These are phyloP conservation scores for Parotocinclus haroldoi DNA, from an alignment of 2,797 vertebrate genomes.

Conservation along the genomic window DNA sequence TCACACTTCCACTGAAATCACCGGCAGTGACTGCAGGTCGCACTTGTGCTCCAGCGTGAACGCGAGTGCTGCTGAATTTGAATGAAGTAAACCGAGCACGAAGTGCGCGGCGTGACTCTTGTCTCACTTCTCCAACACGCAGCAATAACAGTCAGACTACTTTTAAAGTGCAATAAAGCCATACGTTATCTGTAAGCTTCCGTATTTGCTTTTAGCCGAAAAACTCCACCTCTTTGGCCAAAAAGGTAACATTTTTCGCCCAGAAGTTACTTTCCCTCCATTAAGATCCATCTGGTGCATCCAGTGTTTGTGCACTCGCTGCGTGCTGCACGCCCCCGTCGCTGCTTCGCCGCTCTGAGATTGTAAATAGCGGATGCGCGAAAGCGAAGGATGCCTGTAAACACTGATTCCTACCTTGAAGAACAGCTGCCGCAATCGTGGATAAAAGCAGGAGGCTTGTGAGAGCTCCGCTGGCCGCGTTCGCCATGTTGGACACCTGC, in stretches of 20 bases:
- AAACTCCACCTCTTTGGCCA: neutral
- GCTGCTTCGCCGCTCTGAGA: slow-evolving; percentile 12
- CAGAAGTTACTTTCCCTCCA: neutral
- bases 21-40: neutral
- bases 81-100: slow-evolving; percentile 8
- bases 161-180: neutral
- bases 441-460: slow-evolving; percentile 81
- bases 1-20: too few species aligned
- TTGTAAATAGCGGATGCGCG: slow-evolving; percentile 6
- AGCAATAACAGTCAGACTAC: neutral
- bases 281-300: slow-evolving; percentile 15
- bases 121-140: slow-evolving; percentile 9
- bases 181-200: neutral
- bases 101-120: slow-evolving; percentile 3
- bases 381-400: neutral
- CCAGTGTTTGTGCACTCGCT: slow-evolving; percentile 9
- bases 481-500: slow-evolving; percentile 96
- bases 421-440: slow-evolving; percentile 77
- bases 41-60: neutral
- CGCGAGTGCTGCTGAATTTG: neutral
- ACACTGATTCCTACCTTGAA: slow-evolving; percentile 75
- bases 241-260: too few species aligned
- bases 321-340: slow-evolving; percentile 20
- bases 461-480: slow-evolving; percentile 78
- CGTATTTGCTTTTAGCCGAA: neutral